Conservation (phyloP, 2,113 vertebrate species). For the Corythoichthys intestinalis region DNA sequence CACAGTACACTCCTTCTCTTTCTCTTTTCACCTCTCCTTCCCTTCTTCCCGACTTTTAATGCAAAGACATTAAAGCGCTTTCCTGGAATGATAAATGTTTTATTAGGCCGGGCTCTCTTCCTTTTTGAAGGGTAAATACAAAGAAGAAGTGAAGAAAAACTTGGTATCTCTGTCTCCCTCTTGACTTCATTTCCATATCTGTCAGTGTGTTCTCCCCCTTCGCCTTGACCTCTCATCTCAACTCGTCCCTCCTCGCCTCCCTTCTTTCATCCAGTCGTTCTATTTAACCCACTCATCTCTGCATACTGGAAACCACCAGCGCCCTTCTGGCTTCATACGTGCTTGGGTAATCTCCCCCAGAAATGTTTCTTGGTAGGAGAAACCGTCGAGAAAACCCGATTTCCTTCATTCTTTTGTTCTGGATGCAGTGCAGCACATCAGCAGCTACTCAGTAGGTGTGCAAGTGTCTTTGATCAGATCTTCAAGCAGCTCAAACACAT, state of each 20-base stretch:
- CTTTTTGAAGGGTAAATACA: conserved; percentile 71
- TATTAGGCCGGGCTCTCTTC: conserved; percentile 54
- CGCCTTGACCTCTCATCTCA: conserved; percentile 51
- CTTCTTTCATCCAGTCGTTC: conserved; percentile 46
- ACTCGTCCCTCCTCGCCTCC: conserved; percentile 31
- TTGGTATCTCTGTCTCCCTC: conserved; percentile 52
- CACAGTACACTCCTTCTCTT: background rate
- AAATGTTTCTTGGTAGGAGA: conserved; percentile 12
- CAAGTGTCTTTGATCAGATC: conserved; percentile 37
- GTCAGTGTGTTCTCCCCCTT: conserved; percentile 43
- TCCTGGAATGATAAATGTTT: conserved; percentile 75
- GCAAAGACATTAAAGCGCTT: conserved; percentile 67
- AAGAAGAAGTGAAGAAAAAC: conserved; percentile 60
- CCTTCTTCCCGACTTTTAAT: conserved; percentile 59
- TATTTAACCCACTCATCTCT: conserved; percentile 13
- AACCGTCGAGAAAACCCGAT: background rate
- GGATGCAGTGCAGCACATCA: conserved; percentile 6
- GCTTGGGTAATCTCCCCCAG: conserved; percentile 14
- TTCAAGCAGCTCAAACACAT: conserved; percentile 29
- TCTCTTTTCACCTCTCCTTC: conserved; percentile 32
- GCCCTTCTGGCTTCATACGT: conserved; percentile 4
- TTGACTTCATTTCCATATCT: conserved; percentile 68
- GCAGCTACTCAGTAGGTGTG: conserved; percentile 28
- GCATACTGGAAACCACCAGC: conserved; percentile 39
- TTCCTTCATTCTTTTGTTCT: conserved; percentile 19